Evolutionary conservation across 2,888 invertebrate species (phyloP), one percentile per base, ranked within the genome.

Genomic region (Coelopa pilipes): DNA sequence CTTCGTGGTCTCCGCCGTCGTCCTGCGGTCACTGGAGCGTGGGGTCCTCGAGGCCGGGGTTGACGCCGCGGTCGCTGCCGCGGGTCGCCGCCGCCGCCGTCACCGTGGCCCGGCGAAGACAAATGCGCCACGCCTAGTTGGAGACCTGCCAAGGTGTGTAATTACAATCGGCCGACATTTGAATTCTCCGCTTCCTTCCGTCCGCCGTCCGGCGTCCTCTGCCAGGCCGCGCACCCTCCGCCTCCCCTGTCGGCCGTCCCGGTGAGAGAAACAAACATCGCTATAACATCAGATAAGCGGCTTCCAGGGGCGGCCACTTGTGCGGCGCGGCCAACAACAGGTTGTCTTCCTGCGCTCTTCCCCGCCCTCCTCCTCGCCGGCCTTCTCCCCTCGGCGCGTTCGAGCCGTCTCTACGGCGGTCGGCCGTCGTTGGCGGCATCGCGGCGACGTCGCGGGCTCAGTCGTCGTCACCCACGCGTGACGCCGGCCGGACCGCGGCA

Each of bases 91-190:
- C 7, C 7, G 7, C 7, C 7, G 34, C 7, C 2, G 7, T 34
- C 7, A 7, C 7, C 7, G 34, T 34, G 2, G 34, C 4, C 7
- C 34, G 13, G 49, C 50, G 49, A 71, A 70, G 75, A 74, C 67
- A 67, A 74, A 74, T 74, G 73, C 62, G 72, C 70, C 63, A 74
- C 70, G 74, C 72, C 24, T 67, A 49, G 72, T 74, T 72, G 73
- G 67, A 46, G 21, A 70, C 34, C 71, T 65, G 74, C 73, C 73
- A 74, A 75, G 72, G 75, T 75, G 74, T 75, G 68, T 77, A 77
- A 77, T 75, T 77, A 75, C 74, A 77, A 77, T 74, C 70, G 73
- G 53, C 50, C 60, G 72, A 75, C 74, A 74, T 76, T 74, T 69
- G 74, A 75, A 76, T 76, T 67, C n/a, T 63, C n/a, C 21, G 17